Evolutionary conservation across 2,797 vertebrate genomes (phyloP), one percentile per base, ranked within the genome.

Genomic region (Lutjanus campechanus): DNA sequence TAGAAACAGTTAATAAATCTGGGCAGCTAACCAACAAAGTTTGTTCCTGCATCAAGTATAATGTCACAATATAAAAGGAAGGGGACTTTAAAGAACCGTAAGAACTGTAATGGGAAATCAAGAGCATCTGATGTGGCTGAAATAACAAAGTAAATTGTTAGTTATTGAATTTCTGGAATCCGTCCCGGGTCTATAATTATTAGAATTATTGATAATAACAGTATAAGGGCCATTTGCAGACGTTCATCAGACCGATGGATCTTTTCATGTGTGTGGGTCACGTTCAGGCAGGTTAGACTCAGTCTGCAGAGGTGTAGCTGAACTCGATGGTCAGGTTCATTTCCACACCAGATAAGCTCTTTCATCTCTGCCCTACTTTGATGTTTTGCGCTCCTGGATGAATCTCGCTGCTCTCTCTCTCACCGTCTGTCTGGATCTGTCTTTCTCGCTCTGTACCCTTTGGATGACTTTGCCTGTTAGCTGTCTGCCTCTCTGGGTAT

Each of bases 281-380:
- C 66, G 49, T 85, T 76, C 69, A 54, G 64, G 62, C 73, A 20
- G 76, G 85, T 85, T 89, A 40, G 78, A 72, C 70, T 87, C 60
- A 53, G 79, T 64, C 66, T 84, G 80, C 70, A 73, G 83, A 79
- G 69, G 69, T 85, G 85, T 49, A 79, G 75, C 85, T 87, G 88
- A 88, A 90, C 86, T 79, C 68, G 13, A 55, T 65, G 89, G 85
- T 86, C 90, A 84, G 89, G 88, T 92, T 93, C 89, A 92, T 92
- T 94, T 93, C 87, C 89, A 91, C 90, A 85, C 87, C 82, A 91
- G 89, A 93, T 93, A 91, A 92, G 79, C 88, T 87, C 90, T 93
- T 93, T 94, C 91, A 92, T 93, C 91, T 93, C 67, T 74, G 79
- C 58, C 83, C 56, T 83, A 83, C 91, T 94, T 94, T 95, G 90